Percentiles rank a stretch among this genome's conserved stretches.
Evolutionary conservation across 2,888 invertebrate species (phyloP).

Genomic region (Mechanitis mazaeus): DNA sequence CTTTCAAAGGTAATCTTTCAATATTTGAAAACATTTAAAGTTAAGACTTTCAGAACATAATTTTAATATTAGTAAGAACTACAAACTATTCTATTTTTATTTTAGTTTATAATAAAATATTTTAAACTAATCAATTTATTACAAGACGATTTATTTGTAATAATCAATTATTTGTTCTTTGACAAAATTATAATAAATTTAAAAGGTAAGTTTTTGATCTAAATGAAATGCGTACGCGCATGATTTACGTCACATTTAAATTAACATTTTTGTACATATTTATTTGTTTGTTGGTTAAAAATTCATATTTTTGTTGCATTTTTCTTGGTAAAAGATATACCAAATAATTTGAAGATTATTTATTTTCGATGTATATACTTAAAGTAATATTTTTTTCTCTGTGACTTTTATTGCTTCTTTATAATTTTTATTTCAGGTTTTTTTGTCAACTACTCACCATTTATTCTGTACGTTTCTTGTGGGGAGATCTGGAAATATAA

Average conservation of each 20-base stretch:
- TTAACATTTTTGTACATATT: no score
- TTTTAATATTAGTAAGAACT: conserved; percentile 13
- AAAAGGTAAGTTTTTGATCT: background rate
- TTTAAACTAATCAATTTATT: background rate
- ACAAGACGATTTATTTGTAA: background rate
- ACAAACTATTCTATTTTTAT: background rate
- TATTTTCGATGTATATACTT: conserved; percentile 13
- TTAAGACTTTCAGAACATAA: conserved; percentile 14
- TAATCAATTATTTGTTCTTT: conserved; percentile 7
- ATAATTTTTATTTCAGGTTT: conserved; percentile 25
- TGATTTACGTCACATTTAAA: no score
- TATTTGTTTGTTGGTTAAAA: no score
- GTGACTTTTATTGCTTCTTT: conserved; percentile 26
- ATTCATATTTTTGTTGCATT: background rate
- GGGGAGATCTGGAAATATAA: conserved; percentile 35
- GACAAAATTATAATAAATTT: conserved; percentile 6
- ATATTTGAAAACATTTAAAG: conserved; percentile 11
- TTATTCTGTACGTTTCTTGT: conserved; percentile 40
- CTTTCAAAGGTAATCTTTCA: conserved; percentile 39
- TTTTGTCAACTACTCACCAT: conserved; percentile 35
- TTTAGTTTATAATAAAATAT: background rate
- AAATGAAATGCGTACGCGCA: no score
- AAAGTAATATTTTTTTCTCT: conserved; percentile 16
- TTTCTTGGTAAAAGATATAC: conserved; percentile 3
- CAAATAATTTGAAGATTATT: conserved; percentile 12